Base-by-base conservation (phyloP, 2,888 invertebrate genomes). In the Brachylomia viminalis region DNA sequence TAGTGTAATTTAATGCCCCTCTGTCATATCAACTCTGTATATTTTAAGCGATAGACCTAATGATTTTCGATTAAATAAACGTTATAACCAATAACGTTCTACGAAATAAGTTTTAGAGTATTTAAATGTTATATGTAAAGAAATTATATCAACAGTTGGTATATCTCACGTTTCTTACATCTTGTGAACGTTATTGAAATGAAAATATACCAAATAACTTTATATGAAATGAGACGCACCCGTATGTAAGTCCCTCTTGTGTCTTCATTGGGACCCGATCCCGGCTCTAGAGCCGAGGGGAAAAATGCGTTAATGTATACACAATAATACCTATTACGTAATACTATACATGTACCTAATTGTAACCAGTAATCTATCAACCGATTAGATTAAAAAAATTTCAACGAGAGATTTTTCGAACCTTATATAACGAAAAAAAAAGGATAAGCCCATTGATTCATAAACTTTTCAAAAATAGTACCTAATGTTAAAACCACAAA, bases 161-260 rank as follows among this genome's bases (percentile, higher is more conserved):
- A n/a, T n/a, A n/a, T n/a, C n/a, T n/a, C n/a, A n/a, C n/a, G n/a
- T n/a, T n/a, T n/a, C n/a, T n/a, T n/a, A n/a, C n/a, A n/a, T n/a
- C n/a, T n/a, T n/a, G n/a, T n/a, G n/a, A n/a, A n/a, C n/a, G n/a
- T n/a, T n/a, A n/a, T n/a, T n/a, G n/a, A n/a, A n/a, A n/a, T n/a
- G n/a, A n/a, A n/a, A n/a, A n/a, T n/a, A n/a, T n/a, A n/a, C n/a
- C n/a, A n/a, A n/a, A n/a, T n/a, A n/a, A n/a, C n/a, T n/a, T n/a
- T n/a, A n/a, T n/a, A n/a, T n/a, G n/a, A n/a, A n/a, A n/a, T n/a
- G n/a, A n/a, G n/a, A n/a, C n/a, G n/a, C n/a, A n/a, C n/a, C n/a
- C n/a, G n/a, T n/a, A n/a, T 83, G 83, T 83, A 79, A 72, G 82
- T 73, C 79, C 49, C 54, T 20, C 62, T 33, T 54, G 23, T 79